Conservation (phyloP, 2,797 vertebrate species). For the Echiichthys vipera region DNA sequence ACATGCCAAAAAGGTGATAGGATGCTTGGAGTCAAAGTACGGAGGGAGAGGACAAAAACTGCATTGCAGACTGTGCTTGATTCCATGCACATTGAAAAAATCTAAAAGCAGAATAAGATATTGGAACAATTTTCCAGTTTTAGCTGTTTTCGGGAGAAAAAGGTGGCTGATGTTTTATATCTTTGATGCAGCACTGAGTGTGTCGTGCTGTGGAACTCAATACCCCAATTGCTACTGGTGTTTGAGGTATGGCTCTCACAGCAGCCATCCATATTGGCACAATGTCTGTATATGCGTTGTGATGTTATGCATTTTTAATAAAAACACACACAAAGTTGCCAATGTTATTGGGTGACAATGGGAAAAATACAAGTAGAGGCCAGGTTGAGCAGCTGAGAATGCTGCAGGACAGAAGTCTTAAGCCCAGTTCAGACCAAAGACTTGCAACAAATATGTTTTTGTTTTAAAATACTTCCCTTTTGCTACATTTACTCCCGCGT, state of each 20-base stretch:
- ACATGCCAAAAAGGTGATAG: constrained; percentile 60
- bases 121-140: constrained; percentile 26
- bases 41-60: constrained; percentile 26
- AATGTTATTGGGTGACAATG: constrained; percentile 24
- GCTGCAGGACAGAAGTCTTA: constrained; percentile 1
- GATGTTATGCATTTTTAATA: constrained; percentile 66
- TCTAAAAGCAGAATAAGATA: constrained; percentile 1
- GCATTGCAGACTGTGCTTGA: background rate
- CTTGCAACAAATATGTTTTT: too few species aligned
- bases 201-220: constrained; percentile 42
- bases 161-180: constrained; percentile 39
- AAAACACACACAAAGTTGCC: constrained; percentile 35
- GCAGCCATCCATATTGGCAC: constrained; percentile 46
- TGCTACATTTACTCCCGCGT: too few species aligned
- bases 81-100: constrained; percentile 14
- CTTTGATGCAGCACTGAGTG: constrained; percentile 37
- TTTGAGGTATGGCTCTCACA: constrained; percentile 58
- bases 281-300: constrained; percentile 36
- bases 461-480: too few species aligned
- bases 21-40: constrained; percentile 43
- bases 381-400: constrained; percentile 24
- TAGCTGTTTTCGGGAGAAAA: constrained; percentile 34
- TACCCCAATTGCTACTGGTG: constrained; percentile 42
- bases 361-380: constrained; percentile 8
- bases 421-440: too few species aligned